phyloP scores from a whole-genome alignment of 2,888 invertebrate species.

The Diaperis boleti region DNA sequence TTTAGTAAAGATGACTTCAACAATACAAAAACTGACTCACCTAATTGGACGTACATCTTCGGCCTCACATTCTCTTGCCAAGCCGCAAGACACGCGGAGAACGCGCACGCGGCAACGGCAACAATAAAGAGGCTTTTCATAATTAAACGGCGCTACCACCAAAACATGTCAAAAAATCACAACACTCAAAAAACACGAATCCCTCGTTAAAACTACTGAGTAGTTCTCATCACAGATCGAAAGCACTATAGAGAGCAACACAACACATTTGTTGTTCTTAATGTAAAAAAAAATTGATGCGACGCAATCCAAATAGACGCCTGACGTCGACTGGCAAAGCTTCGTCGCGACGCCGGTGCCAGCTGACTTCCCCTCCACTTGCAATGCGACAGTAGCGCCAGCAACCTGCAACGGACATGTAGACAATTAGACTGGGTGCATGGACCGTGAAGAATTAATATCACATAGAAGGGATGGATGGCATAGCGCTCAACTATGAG shows the following conservation, averaged over 20 bases:
- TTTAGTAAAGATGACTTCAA: too few species aligned
- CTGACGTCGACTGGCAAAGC: conserved; percentile 71
- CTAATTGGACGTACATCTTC: conserved; percentile 93
- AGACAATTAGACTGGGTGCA: conserved; percentile 53
- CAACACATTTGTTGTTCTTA: conserved; percentile 41
- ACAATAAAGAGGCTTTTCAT: conserved; percentile 62
- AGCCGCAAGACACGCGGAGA: conserved; percentile 71
- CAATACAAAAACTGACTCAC: conserved; percentile 71
- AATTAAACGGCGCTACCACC: conserved; percentile 49
- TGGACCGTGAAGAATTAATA: conserved; percentile 59
- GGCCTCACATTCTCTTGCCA: conserved; percentile 95
- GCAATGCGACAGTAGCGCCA: conserved; percentile 61
- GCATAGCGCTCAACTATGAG: conserved; percentile 12
- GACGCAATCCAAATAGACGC: conserved; percentile 61
- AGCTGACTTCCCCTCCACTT: conserved; percentile 62
- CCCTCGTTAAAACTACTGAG: conserved; percentile 33
- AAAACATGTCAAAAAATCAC: conserved; percentile 53
- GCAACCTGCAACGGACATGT: conserved; percentile 66
- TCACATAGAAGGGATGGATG: conserved; percentile 50
- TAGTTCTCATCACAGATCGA: conserved; percentile 56
- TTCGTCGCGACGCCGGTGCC: conserved; percentile 68
- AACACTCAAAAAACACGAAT: conserved; percentile 42
- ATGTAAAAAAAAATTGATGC: conserved; percentile 38
- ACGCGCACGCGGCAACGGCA: conserved; percentile 70
- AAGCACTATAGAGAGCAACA: conserved; percentile 48